Evolutionary conservation across 2,888 invertebrate species (phyloP).

Genomic region (Exocentrus adspersus): DNA sequence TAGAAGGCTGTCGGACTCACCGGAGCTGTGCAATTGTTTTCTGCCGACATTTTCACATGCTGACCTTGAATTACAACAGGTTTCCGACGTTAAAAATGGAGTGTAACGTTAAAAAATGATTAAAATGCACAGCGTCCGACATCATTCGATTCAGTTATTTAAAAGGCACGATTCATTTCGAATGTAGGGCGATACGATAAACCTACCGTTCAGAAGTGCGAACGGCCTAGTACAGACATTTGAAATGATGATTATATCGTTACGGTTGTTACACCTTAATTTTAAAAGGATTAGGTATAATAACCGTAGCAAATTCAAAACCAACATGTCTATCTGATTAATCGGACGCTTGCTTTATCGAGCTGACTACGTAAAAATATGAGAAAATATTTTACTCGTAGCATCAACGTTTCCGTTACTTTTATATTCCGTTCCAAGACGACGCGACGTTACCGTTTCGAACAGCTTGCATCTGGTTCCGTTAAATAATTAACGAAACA

Average conservation of each 20-base stretch:
- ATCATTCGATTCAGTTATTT: conserved; percentile 4
- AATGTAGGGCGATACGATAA: conserved; percentile 16
- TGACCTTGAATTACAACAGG: conserved; percentile 34
- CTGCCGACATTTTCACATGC: conserved; percentile 31
- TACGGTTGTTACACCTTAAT: not conserved
- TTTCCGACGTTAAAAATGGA: conserved; percentile 33
- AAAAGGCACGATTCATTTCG: not conserved
- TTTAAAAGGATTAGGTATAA: not conserved
- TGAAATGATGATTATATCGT: too few species aligned
- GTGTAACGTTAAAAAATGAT: conserved; percentile 28
- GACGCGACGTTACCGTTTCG: not conserved
- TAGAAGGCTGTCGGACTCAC: conserved; percentile 12
- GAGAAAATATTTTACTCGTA: too few species aligned
- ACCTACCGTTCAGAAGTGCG: too few species aligned
- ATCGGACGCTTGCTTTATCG: too few species aligned
- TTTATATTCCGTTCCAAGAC: too few species aligned
- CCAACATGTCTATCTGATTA: too few species aligned
- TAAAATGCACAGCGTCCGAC: conserved; percentile 26
- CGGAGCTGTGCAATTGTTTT: conserved; percentile 33
- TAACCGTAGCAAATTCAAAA: too few species aligned
- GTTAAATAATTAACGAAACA: conserved; percentile 20
- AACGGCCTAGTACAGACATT: too few species aligned
- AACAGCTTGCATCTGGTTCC: not conserved
- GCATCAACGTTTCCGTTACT: too few species aligned
- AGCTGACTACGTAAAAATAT: too few species aligned